These are phyloP conservation scores for Megalopta genalis DNA, from an alignment of 1,140 invertebrate species.

Conservation along the genomic window DNA sequence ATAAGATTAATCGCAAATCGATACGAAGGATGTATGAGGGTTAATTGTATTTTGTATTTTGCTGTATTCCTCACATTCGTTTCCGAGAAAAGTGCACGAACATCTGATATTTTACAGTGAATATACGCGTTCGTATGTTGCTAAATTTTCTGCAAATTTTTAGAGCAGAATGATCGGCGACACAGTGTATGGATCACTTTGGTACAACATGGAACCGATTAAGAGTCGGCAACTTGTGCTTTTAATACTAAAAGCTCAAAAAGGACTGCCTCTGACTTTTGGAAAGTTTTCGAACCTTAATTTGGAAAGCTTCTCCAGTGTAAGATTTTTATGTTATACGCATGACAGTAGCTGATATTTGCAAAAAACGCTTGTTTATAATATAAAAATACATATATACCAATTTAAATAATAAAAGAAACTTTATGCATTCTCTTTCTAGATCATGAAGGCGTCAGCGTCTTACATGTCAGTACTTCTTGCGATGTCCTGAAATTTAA, in stretches of 20 bases:
- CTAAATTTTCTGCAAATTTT: neutral
- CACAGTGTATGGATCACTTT: slow-evolving; percentile 39
- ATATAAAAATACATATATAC: neutral
- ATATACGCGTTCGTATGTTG: neutral
- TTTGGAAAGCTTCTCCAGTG: slow-evolving; percentile 44
- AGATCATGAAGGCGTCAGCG: neutral
- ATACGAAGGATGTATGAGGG: no score
- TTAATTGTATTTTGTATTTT: no score
- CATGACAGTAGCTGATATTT: neutral
- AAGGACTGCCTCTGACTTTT: slow-evolving; percentile 42
- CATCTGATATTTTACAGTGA: no score
- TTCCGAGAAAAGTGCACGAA: no score
- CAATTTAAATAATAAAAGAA: neutral
- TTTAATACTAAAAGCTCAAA: slow-evolving; percentile 55
- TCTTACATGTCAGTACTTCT: neutral
- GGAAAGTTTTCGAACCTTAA: slow-evolving; percentile 53
- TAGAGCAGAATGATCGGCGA: slow-evolving; percentile 47
- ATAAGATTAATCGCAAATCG: no score
- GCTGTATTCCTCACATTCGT: no score
- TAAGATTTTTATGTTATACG: slow-evolving; percentile 28
- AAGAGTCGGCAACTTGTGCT: slow-evolving; percentile 35
- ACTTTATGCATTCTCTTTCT: neutral
- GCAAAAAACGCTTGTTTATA: neutral
- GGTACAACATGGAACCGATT: slow-evolving; percentile 45
- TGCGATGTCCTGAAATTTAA: neutral